phyloP scores from a whole-genome alignment of 2,113 vertebrate genomes.

The Platycercus adscitus region DNA sequence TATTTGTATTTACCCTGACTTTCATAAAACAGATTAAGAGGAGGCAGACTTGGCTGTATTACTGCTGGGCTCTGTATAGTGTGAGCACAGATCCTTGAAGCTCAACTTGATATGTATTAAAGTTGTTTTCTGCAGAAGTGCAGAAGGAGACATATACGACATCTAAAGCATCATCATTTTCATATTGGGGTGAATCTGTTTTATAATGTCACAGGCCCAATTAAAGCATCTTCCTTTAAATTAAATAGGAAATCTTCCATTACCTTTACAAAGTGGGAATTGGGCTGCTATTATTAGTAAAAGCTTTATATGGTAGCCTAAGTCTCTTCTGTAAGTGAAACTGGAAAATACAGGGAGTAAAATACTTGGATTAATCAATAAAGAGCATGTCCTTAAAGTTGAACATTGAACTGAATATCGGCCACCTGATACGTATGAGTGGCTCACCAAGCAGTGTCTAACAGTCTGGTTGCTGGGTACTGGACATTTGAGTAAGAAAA shows the following conservation, averaged over 20 bases:
- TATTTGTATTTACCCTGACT: neutral
- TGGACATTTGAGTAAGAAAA: neutral
- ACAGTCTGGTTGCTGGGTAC: neutral
- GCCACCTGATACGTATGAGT: fast-evolving
- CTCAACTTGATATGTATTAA: neutral
- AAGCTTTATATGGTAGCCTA: neutral
- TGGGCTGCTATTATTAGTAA: neutral
- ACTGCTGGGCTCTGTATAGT: neutral
- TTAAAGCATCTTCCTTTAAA: neutral
- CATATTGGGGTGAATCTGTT: neutral
- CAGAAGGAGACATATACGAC: neutral
- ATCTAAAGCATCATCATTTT: neutral
- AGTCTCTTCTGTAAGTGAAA: neutral
- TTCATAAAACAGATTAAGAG: neutral
- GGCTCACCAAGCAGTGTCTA: neutral
- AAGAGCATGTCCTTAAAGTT: neutral
- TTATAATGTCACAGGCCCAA: neutral
- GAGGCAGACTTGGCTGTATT: neutral
- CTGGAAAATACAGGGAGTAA: neutral
- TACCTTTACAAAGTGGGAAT: neutral
- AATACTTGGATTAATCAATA: neutral
- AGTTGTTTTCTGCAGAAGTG: neutral
- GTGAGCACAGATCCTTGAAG: neutral
- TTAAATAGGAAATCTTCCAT: neutral
- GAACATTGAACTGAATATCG: neutral